phyloP scores from a whole-genome alignment of 2,888 invertebrate genomes.

The Himalopsyche tibetana region DNA sequence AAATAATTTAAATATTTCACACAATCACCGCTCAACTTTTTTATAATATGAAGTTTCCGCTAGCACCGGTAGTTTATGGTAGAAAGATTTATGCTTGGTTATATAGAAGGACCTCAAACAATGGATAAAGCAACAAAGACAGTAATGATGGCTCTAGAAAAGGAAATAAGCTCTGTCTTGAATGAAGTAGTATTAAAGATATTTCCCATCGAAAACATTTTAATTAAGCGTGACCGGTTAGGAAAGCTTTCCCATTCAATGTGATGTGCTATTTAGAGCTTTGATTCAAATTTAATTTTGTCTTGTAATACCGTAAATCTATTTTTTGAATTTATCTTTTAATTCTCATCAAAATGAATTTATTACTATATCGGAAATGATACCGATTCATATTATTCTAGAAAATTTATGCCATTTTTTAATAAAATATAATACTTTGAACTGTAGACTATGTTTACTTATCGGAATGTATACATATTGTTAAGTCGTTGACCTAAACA shows the following conservation, averaged over 20 bases:
- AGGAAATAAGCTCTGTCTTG: slow-evolving; percentile 44
- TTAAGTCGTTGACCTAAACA: too few species aligned
- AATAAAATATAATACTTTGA: too few species aligned
- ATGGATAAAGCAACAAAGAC: slow-evolving; percentile 47
- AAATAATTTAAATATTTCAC: too few species aligned
- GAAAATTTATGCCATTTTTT: too few species aligned
- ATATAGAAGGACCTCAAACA: slow-evolving; percentile 18
- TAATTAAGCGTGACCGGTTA: slow-evolving; percentile 53
- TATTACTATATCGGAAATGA: too few species aligned
- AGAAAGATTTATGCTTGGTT: not conserved
- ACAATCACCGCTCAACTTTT: not conserved
- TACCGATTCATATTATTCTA: too few species aligned
- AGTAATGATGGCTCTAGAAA: slow-evolving; percentile 48
- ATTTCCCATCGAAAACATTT: slow-evolving; percentile 57
- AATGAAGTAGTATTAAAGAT: slow-evolving; percentile 44
- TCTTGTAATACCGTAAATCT: not conserved
- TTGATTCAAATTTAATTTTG: not conserved
- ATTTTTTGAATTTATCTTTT: not conserved
- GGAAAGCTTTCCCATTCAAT: not conserved
- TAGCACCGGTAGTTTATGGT: not conserved
- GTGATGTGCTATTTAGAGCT: not conserved
- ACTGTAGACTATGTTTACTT: too few species aligned
- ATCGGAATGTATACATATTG: too few species aligned
- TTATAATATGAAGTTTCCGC: not conserved
- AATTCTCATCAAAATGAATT: not conserved